phyloP scores from a whole-genome alignment of 2,113 vertebrate species.

The Oenanthe oenanthe region DNA sequence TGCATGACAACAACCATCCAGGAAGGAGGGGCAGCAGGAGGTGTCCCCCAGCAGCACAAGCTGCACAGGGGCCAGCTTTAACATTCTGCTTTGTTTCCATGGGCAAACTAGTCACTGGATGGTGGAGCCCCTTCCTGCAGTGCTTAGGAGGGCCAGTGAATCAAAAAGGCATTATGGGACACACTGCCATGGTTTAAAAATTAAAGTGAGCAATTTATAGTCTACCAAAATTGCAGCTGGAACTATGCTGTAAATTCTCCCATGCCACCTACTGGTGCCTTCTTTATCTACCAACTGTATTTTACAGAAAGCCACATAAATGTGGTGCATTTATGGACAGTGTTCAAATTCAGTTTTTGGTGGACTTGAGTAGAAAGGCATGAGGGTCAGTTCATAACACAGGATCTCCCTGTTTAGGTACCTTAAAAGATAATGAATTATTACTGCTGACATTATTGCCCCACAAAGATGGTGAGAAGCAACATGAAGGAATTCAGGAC shows the following conservation, averaged over 20 bases:
- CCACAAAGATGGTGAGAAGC: neutral
- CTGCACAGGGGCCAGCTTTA: neutral
- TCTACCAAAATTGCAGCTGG: neutral
- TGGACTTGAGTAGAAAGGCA: neutral
- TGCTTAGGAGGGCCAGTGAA: neutral
- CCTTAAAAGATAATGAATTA: neutral
- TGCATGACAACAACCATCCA: neutral
- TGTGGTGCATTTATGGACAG: accelerated
- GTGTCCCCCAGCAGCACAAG: neutral
- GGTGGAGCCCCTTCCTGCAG: neutral
- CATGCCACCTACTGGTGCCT: slow-evolving; percentile 65
- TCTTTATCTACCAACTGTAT: neutral
- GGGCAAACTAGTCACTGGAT: neutral
- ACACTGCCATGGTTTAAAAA: neutral
- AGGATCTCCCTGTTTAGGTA: neutral
- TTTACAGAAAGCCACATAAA: neutral
- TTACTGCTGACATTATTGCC: neutral
- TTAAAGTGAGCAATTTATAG: neutral
- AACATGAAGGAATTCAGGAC: accelerated
- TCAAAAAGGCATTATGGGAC: neutral
- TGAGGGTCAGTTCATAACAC: accelerated
- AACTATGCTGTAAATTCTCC: neutral
- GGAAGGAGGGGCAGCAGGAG: neutral
- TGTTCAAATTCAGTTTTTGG: neutral
- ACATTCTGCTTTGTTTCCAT: neutral